Conservation (phyloP, 2,888 invertebrate genomes). For the Stenodera caucasica region DNA sequence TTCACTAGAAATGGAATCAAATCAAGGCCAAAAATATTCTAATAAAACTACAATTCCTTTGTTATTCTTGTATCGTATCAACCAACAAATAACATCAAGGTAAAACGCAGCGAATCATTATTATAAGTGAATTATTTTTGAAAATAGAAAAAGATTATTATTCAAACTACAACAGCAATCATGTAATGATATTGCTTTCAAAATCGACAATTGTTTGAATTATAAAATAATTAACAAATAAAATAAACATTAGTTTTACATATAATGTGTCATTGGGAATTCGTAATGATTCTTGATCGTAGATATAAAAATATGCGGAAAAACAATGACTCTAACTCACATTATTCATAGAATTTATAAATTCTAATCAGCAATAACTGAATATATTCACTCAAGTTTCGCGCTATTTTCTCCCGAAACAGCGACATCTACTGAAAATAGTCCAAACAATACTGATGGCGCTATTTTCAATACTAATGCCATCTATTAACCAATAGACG, state of each 20-base stretch:
- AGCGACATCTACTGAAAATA: no score
- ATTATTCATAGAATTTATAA: no score
- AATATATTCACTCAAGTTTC: no score
- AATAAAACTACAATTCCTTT: neutral
- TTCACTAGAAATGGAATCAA: neutral
- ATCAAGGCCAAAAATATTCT: neutral
- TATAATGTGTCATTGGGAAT: no score
- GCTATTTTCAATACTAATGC: no score
- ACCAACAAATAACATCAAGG: neutral
- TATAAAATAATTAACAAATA: neutral
- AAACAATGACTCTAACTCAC: no score
- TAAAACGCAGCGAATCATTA: neutral
- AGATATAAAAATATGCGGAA: no score
- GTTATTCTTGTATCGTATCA: neutral
- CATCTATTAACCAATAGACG: no score
- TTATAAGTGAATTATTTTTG: neutral
- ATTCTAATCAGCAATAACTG: no score
- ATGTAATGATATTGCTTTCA: neutral
- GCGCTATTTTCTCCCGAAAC: no score
- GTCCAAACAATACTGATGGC: no score
- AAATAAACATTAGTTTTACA: neutral
- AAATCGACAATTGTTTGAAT: neutral
- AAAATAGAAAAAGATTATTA: neutral
- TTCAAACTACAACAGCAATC: neutral
- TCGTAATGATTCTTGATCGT: no score